Percentiles rank a stretch among this genome's conserved stretches.
Conservation (phyloP, 2,888 invertebrate species). For the Crematogaster levior region DNA sequence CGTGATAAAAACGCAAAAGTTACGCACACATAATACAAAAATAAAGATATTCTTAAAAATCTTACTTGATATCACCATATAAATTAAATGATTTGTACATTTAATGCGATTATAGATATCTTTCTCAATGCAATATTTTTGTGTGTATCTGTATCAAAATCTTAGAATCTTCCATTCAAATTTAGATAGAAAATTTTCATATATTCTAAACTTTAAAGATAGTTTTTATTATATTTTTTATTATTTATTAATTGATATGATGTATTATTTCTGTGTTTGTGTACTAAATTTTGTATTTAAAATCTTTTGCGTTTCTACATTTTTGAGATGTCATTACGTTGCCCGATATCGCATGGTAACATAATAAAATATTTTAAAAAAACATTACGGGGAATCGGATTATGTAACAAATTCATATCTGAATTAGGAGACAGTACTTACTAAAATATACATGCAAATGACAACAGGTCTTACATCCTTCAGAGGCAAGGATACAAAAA, state of each 20-base stretch:
- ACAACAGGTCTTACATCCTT: not conserved
- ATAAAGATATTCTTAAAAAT: not conserved
- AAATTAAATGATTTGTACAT: too few relatives aligned
- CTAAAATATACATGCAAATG: slow-evolving; percentile 29
- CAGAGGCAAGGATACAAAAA: not conserved
- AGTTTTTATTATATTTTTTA: not conserved
- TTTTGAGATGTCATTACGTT: not conserved
- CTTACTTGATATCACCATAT: not conserved
- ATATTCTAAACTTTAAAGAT: not conserved
- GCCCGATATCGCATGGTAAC: not conserved
- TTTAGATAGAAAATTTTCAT: not conserved
- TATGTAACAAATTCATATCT: not conserved
- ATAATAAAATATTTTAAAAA: not conserved
- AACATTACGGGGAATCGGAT: not conserved
- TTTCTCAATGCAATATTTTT: not conserved
- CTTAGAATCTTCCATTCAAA: not conserved
- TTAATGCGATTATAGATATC: not conserved
- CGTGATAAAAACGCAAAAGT: not conserved
- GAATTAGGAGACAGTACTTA: not conserved
- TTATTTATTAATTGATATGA: not conserved
- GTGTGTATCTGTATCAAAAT: not conserved
- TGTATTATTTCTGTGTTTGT: not conserved
- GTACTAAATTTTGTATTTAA: not conserved
- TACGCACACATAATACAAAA: not conserved
- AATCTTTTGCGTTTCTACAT: not conserved